A percentile compares a stretch with the other conserved stretches of the same genome.
These are phyloP conservation scores for Anthoscopus minutus DNA, from an alignment of 2,113 vertebrate genomes.

Conservation along the genomic window DNA sequence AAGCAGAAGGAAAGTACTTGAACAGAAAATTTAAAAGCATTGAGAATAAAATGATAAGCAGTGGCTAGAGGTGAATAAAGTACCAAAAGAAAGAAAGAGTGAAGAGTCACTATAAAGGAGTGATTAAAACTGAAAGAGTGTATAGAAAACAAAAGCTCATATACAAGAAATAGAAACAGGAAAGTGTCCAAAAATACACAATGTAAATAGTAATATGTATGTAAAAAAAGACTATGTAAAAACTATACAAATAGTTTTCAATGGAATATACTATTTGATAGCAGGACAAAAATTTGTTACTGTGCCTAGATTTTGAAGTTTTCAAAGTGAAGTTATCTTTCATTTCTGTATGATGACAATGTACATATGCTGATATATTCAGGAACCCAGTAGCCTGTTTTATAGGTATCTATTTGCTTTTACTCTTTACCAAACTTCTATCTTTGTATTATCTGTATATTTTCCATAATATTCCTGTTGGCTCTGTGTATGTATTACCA, in stretches of 20 bases:
- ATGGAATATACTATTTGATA: neutral
- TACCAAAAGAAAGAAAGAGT: neutral
- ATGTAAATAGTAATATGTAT: too few relatives aligned
- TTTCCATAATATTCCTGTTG: neutral
- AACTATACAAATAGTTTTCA: too few relatives aligned
- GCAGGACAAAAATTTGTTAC: neutral
- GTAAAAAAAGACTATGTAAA: too few relatives aligned
- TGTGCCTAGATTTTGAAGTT: neutral
- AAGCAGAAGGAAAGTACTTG: neutral
- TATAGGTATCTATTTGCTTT: neutral
- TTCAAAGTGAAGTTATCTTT: neutral
- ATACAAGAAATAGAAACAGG: neutral
- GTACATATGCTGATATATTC: neutral
- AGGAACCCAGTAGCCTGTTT: neutral
- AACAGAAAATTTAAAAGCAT: neutral
- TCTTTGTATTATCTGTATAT: neutral
- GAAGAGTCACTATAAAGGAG: neutral
- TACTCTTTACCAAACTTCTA: neutral
- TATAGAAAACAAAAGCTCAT: neutral
- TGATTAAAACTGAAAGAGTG: neutral
- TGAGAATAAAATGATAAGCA: neutral
- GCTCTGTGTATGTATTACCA: neutral
- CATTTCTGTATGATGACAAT: neutral
- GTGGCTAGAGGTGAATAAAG: neutral
- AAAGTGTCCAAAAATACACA: neutral